phyloP scores from a whole-genome alignment of 2,797 vertebrate species.

The Falco columbarius region DNA sequence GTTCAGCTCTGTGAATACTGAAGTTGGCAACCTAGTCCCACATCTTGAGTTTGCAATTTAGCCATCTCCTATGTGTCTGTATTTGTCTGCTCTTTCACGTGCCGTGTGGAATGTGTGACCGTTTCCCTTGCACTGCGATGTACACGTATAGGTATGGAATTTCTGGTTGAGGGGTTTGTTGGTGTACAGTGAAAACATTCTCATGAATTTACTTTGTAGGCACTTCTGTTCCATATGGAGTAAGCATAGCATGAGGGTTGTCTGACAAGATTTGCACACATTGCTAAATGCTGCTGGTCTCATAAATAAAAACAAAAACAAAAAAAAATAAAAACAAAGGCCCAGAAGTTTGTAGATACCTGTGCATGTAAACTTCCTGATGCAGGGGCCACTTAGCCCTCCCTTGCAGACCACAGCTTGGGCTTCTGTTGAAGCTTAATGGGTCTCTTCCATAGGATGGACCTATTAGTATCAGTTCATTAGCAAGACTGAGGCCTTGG shows the following conservation, averaged over 20 bases:
- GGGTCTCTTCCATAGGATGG: not conserved
- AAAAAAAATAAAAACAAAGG: not conserved
- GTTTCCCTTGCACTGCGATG: not conserved
- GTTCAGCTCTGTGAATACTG: not conserved
- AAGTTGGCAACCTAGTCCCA: not conserved
- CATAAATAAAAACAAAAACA: not conserved
- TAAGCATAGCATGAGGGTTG: not conserved
- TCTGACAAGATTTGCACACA: not conserved
- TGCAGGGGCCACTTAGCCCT: not conserved
- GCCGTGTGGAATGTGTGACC: rapidly evolving
- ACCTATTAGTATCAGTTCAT: not conserved
- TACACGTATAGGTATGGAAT: not conserved
- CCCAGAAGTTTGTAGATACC: not conserved
- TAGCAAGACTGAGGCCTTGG: not conserved
- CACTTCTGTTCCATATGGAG: not conserved
- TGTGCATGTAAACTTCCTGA: not conserved
- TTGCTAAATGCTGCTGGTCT: not conserved
- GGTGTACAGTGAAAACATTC: not conserved
- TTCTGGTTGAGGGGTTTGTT: not conserved
- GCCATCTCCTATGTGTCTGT: not conserved
- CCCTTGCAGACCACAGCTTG: not conserved
- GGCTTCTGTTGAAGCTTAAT: not conserved
- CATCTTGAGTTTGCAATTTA: not conserved
- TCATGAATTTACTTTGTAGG: not conserved
- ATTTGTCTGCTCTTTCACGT: not conserved